Evolutionary conservation across 2,113 vertebrate species (phyloP), one percentile per base, ranked within the genome.

Genomic region (Beaufortia kweichowensis): DNA sequence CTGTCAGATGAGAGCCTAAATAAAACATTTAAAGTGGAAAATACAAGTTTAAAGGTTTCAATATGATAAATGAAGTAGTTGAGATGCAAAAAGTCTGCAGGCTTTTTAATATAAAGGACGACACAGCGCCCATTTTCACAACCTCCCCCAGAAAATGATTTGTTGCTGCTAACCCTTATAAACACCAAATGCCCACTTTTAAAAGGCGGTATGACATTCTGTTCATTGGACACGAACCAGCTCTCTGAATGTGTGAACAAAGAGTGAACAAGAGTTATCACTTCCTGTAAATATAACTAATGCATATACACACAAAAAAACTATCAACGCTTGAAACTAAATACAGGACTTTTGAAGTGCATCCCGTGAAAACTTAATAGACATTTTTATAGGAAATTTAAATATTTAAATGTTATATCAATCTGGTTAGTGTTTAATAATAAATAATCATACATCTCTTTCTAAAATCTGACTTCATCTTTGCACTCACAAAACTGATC

Each of bases 171-270:
- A 69, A 69, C 53, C 48, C 29, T 70, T 70, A 56, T 70, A 70
- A 70, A 56, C 50, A 56, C 69, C 70, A 73, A 73, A 43, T 73
- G 70, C 39, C 55, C 56, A 73, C 56, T 73, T 73, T 72, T 43
- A 56, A 73, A 73, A 59, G 41, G 24, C 39, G 17, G 35, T 15
- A 10, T 73, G 70, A 73, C 70, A 73, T 73, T 73, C 70, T 73
- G 70, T 73, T 73, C 70, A 73, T 24, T 31, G 56, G 60, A 60
- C 69, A 59, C 17, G 17, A 39, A 59, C 24, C 66, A 55, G 24
- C 70, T 73, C 55, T 73, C 57, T 28, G 57, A 73, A 73, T 61
- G 56, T 2, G n/a, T 59, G 50, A 59, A 69, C 28, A 69, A 11
- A 69, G 46, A 69, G 6, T n/a, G 55, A 19, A n/a, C 28, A 55